Conservation (phyloP, 2,888 invertebrate species). For the Gymnosoma rotundatum region DNA sequence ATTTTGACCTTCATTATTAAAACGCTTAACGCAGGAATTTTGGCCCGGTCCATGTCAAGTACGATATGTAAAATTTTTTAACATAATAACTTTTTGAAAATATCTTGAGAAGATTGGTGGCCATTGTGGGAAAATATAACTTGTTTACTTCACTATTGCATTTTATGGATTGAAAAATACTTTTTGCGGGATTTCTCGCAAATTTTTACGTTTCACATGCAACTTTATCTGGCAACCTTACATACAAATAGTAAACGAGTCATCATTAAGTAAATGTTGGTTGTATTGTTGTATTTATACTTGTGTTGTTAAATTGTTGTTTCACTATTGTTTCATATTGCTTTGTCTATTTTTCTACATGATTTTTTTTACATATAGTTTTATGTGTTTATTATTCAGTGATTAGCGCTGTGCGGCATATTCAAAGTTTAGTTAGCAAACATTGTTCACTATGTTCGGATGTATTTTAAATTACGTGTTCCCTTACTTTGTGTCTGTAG, state of each 20-base stretch:
- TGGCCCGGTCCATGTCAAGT: too few species aligned
- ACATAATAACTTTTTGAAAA: too few species aligned
- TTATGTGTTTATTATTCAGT: slow-evolving; percentile 28
- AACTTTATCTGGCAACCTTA: not conserved
- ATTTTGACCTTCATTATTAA: too few species aligned
- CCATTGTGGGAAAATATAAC: too few species aligned
- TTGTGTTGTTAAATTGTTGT: slow-evolving; percentile 26
- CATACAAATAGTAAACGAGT: slow-evolving; percentile 13
- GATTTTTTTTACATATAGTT: not conserved
- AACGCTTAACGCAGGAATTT: too few species aligned
- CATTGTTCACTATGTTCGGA: slow-evolving; percentile 58
- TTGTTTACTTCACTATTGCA: too few species aligned
- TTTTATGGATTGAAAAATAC: too few species aligned
- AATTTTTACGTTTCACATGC: too few species aligned
- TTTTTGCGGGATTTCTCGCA: too few species aligned
- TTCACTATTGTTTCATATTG: not conserved
- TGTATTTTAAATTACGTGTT: slow-evolving; percentile 46
- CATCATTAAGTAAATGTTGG: slow-evolving; percentile 25
- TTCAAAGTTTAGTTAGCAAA: slow-evolving; percentile 57
- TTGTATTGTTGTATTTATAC: slow-evolving; percentile 25
- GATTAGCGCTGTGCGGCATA: slow-evolving; percentile 46
- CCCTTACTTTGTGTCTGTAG: slow-evolving; percentile 8
- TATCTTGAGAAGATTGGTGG: too few species aligned
- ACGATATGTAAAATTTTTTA: too few species aligned
- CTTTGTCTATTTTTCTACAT: slow-evolving; percentile 24